Base-by-base conservation (phyloP, 2,888 invertebrate species). In the Hydraecia micacea region DNA sequence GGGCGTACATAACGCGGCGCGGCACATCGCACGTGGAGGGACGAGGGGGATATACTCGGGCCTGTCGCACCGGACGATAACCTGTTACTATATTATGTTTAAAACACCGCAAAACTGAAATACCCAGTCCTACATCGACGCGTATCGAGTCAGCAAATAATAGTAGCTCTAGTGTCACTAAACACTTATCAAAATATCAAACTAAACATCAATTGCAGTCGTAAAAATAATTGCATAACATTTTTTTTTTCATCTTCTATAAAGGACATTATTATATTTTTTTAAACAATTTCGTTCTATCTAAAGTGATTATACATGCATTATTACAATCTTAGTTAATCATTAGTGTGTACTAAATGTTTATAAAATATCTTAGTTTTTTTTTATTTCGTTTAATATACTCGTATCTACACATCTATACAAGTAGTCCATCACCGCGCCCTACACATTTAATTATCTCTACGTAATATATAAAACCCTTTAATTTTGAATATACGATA, bases 341-440 rank as follows among this genome's bases (percentile, higher is more conserved):
- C 91, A 93, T 94, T 93, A 94, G 92, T 93, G 94, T 94, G 93
- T 93, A 94, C 95, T 95, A 95, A 92, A 92, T 91, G 91, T 93
- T 93, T 93, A 95, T 94, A 95, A 95, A 95, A 95, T 91, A 93
- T 92, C 90, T 87, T 89, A 89, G 83, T 85, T 88, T 89, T 86
- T 89, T 90, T 90, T 91, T 92, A 91, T 91, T 93, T 93, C 88
- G 89, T 93, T 94, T 92, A 93, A 92, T 92, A 93, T 92, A 91
- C 81, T 93, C 91, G 91, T 92, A 93, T 91, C 94, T 95, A 96
- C 89, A 90, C 89, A 90, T 86, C 93, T 95, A 95, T 90, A 93
- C 92, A 93, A 91, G 92, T 93, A 92, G 90, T 94, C 95, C 96
- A 91, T 93, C 95, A 96, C 96, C 96, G 93, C 94, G 92, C 90